Evolutionary conservation across 30 jellyfish, hydroid and myxozoan genomes (phyloP).

Genomic region (Aurelia sp.): DNA sequence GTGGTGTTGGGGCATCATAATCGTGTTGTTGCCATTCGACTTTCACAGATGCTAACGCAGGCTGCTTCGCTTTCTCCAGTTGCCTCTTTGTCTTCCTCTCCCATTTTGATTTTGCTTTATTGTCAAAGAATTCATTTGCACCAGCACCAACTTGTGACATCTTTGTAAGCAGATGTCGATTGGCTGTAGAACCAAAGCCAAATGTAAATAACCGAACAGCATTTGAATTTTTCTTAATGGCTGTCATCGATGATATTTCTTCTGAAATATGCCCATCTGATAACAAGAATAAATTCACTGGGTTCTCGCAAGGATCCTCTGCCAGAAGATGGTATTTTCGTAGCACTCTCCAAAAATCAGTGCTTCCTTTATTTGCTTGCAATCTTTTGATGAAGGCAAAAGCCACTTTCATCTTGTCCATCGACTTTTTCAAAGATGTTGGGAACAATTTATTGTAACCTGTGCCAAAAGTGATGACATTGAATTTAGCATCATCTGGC

Average conservation of each 20-base stretch:
- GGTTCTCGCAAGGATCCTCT: conserved; percentile 11
- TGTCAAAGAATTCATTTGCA: conserved; percentile 72
- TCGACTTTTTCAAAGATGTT: conserved; percentile 18
- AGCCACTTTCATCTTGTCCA: conserved; percentile 3
- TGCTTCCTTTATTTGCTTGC: conserved; percentile 70
- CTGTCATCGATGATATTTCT: conserved; percentile 71
- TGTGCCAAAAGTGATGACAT: conserved; percentile 70
- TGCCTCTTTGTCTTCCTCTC: conserved; percentile 72
- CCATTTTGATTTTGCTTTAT: conserved; percentile 84
- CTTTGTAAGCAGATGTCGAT: conserved; percentile 74
- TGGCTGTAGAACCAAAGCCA: conserved; percentile 85
- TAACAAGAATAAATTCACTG: conserved; percentile 63
- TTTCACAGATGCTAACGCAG: conserved; percentile 71
- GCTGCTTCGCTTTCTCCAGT: conserved; percentile 72
- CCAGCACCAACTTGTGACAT: conserved; percentile 83
- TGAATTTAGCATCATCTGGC: conserved; percentile 65
- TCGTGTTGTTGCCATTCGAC: conserved; percentile 83
- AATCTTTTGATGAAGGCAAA: not conserved
- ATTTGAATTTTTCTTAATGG: conserved; percentile 18
- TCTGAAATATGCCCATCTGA: conserved; percentile 92
- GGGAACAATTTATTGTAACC: conserved; percentile 23
- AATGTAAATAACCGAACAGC: conserved; percentile 67
- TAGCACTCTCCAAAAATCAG: conserved; percentile 83
- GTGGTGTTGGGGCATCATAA: conserved; percentile 73
- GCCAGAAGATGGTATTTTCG: conserved; percentile 47